Percentiles rank a stretch among this genome's conserved stretches.
These are phyloP conservation scores for Acleris cristana DNA, from an alignment of 2,888 invertebrate species.

Conservation along the genomic window DNA sequence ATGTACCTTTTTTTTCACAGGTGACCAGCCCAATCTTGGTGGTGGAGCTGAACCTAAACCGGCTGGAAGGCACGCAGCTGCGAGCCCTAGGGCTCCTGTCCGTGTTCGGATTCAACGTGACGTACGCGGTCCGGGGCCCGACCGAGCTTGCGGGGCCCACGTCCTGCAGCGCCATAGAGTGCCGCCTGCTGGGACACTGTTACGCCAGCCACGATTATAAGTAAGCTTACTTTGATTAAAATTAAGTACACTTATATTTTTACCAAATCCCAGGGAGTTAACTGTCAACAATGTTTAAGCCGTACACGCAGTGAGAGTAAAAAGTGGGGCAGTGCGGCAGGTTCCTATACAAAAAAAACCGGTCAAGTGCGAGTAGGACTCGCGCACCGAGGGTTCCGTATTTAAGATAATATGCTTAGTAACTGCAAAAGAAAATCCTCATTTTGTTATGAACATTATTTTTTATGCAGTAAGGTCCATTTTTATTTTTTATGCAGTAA, in stretches of 20 bases:
- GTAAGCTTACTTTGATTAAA: slow-evolving; percentile 80
- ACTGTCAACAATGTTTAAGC: too few relatives aligned
- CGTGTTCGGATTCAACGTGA: slow-evolving; percentile 96
- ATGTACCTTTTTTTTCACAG: slow-evolving; percentile 51
- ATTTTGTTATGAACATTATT: too few relatives aligned
- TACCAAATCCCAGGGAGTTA: too few relatives aligned
- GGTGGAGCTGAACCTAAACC: slow-evolving; percentile 88
- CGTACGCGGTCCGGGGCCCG: slow-evolving; percentile 88
- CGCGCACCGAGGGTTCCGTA: too few relatives aligned
- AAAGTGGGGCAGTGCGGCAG: too few relatives aligned
- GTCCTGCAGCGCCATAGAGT: slow-evolving; percentile 91
- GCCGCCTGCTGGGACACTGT: slow-evolving; percentile 94
- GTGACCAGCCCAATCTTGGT: slow-evolving; percentile 89
- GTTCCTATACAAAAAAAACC: too few relatives aligned
- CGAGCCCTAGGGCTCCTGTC: slow-evolving; percentile 91
- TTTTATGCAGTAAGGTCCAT: too few relatives aligned
- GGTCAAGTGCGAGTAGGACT: too few relatives aligned
- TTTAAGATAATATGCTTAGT: too few relatives aligned
- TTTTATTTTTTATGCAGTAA: too few relatives aligned
- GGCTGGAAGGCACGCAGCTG: slow-evolving; percentile 91
- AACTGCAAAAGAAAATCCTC: too few relatives aligned
- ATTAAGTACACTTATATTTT: not conserved
- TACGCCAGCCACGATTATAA: slow-evolving; percentile 87
- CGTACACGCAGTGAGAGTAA: too few relatives aligned
- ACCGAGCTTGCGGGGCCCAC: slow-evolving; percentile 77